Conservation (phyloP, 2,797 vertebrate species). For the Rhyacichthys aspro region DNA sequence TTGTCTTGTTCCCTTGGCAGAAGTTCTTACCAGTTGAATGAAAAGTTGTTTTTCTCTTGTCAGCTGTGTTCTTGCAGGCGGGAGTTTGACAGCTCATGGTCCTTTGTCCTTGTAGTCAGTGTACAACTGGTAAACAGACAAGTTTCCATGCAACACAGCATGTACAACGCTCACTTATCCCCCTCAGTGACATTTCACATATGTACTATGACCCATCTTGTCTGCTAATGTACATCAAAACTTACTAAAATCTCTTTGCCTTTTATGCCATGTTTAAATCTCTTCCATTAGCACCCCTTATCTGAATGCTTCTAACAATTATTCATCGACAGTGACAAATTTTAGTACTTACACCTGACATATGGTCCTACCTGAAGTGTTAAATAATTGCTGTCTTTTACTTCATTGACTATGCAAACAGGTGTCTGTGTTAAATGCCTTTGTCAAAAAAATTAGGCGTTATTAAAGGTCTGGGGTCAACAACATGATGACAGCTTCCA, state of each 20-base stretch:
- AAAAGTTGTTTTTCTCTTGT: slow-evolving; percentile 36
- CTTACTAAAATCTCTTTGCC: no score
- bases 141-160: background rate
- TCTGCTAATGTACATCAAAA: background rate
- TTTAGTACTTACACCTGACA: no score
- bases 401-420: no score
- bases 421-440: background rate
- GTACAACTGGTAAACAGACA: slow-evolving; percentile 19
- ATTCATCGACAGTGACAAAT: no score
- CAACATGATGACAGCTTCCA: slow-evolving; percentile 35
- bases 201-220: background rate
- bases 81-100: slow-evolving; percentile 16
- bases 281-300: no score
- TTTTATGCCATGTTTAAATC: background rate
- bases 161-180: background rate
- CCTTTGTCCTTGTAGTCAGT: slow-evolving; percentile 21
- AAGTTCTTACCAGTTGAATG: slow-evolving; percentile 44
- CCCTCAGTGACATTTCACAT: slow-evolving; percentile 3
- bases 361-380: no score
- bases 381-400: no score
- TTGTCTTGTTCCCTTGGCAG: slow-evolving; percentile 37
- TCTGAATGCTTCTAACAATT: no score
- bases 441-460: background rate
- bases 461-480: slow-evolving; percentile 9
- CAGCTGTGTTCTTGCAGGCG: slow-evolving; percentile 14